Conservation (phyloP, 2,113 vertebrate genomes). For the Hystrix cristata region DNA sequence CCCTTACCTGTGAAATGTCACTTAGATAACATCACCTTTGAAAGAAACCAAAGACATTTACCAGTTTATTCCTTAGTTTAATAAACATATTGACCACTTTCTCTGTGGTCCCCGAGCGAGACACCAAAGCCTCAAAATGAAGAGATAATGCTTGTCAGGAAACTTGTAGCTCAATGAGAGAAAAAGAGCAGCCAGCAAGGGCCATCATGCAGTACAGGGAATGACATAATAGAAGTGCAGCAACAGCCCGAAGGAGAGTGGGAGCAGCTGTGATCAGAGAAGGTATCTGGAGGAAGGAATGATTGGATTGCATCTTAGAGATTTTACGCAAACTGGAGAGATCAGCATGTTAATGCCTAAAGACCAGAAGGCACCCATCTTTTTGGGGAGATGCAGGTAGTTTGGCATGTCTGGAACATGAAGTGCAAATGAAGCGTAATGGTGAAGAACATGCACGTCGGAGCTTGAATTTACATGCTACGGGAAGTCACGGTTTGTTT, state of each 20-base stretch:
- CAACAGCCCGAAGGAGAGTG: background rate
- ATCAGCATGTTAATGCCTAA: background rate
- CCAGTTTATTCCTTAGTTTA: conserved; percentile 46
- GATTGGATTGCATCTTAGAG: background rate
- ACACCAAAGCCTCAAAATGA: background rate
- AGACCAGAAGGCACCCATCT: background rate
- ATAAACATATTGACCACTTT: background rate
- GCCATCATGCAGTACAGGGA: background rate
- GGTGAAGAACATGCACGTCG: background rate
- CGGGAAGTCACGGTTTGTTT: background rate
- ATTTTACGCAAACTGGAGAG: background rate
- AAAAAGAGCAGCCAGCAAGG: conserved; percentile 82
- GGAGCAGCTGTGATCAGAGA: background rate
- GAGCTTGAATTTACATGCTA: background rate
- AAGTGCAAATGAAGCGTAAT: background rate
- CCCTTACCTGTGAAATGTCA: background rate
- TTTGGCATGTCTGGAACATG: background rate
- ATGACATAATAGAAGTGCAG: background rate
- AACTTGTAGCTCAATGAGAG: conserved; percentile 49
- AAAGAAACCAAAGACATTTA: background rate
- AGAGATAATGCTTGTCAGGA: background rate
- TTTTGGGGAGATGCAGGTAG: background rate
- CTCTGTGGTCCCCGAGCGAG: background rate
- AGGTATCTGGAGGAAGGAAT: background rate
- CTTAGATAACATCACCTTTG: conserved; percentile 34